phyloP scores from a whole-genome alignment of 2,797 vertebrate genomes.

The Poecile montanus region DNA sequence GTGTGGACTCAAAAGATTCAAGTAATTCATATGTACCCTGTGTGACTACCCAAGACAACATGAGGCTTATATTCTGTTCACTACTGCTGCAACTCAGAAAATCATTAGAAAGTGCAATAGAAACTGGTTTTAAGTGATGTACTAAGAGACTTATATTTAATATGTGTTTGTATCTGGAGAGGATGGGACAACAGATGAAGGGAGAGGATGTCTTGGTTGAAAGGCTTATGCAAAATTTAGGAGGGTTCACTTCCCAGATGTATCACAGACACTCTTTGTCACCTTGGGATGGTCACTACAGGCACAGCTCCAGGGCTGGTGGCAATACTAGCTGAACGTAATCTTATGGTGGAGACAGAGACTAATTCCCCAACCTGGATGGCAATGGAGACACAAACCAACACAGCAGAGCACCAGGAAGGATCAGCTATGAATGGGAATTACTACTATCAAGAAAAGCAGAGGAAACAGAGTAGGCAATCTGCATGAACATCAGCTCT shows the following conservation, averaged over 20 bases:
- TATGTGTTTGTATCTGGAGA: not conserved
- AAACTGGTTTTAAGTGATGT: not conserved
- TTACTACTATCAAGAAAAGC: not conserved
- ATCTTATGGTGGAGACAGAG: not conserved
- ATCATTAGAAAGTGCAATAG: not conserved
- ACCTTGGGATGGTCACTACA: not conserved
- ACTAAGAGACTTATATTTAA: not conserved
- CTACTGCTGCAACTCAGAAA: not conserved
- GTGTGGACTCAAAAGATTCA: not conserved
- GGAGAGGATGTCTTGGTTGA: not conserved
- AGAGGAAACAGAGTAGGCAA: not conserved
- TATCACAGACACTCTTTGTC: not conserved
- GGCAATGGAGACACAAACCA: not conserved
- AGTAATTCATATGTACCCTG: not conserved
- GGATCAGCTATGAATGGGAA: not conserved
- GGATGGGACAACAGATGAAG: not conserved
- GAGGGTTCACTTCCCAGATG: not conserved
- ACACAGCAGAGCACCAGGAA: not conserved
- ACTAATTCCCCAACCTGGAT: not conserved
- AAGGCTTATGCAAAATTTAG: not conserved
- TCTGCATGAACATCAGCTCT: not conserved
- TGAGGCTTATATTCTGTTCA: not conserved
- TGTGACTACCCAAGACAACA: not conserved
- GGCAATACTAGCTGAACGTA: not conserved
- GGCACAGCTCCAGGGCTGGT: not conserved